Evolutionary conservation across 2,113 vertebrate species (phyloP), one percentile per base, ranked within the genome.

Genomic region (Turnix velox): DNA sequence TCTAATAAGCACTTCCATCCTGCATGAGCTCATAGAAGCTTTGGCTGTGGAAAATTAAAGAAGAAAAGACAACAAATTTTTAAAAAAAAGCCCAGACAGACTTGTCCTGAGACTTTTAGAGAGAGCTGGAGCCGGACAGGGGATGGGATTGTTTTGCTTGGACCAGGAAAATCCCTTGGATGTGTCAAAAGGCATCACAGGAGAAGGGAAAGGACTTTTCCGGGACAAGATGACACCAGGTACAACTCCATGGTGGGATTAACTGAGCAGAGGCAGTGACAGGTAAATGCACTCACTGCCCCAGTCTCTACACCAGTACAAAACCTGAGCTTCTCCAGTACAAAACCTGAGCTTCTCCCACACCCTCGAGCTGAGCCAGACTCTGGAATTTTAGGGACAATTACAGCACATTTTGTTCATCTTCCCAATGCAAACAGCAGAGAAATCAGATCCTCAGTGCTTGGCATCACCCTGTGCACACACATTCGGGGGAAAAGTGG

Each of bases 311-410:
- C 0, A 0, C 33, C 27, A 39, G 37, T 12, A 43, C 37, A 17
- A 4, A 1, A 18, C 27, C 43, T 17, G 2, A 2, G 27, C 49
- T 18, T 7, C 28, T 28, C 12, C 40, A 35, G 4, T 14, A 4
- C 14, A 22, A 22, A 48, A 87, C n/a, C n/a, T 4, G 18, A 69
- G 49, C 35, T 48, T 43, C 43, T 54, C 23, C 0, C 9, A 42
- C 25, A 27, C 27, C 42, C 8, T 2, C 10, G 71, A 42, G 71
- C 48, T 24, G 12, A 69, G 42, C 35, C 52, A 33, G 1, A 3
- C 30, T 48, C 28, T 4, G 22, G n/a, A n/a, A 55, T 8, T 25
- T 43, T 39, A 43, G 67, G 18, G 28, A 12, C 25, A 66, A 73
- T 46, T 74, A 27, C 3, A 0, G 37, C 54, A 25, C 4, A 4